Evolutionary conservation across 2,113 vertebrate genomes (phyloP).

Genomic region (Sylvietta virens): DNA sequence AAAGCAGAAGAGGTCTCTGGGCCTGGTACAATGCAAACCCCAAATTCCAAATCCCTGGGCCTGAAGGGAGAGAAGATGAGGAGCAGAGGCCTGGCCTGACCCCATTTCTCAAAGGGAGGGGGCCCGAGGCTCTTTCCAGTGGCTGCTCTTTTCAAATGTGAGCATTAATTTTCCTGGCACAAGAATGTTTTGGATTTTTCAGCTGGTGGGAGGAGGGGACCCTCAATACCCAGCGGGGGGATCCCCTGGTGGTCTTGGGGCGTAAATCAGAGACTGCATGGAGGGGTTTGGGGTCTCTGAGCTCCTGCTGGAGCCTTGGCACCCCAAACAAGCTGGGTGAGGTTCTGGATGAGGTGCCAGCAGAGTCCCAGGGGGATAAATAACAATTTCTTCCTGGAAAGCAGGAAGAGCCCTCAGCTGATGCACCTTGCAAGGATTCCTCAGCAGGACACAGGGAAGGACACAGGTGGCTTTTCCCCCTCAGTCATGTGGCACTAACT

Average conservation of each 20-base stretch:
- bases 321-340: not conserved
- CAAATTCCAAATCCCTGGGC: not conserved
- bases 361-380: not conserved
- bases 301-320: not conserved
- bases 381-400: too few species aligned
- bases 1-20: not conserved
- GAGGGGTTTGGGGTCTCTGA: not conserved
- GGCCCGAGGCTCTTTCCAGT: conserved; percentile 8
- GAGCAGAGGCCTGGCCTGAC: conserved; percentile 6
- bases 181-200: conserved; percentile 32
- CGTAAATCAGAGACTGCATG: not conserved
- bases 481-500: not conserved
- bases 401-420: not conserved
- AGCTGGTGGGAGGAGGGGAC: not conserved
- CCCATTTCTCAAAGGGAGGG: not conserved
- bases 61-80: not conserved
- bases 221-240: not conserved
- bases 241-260: not conserved
- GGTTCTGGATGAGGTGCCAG: not conserved
- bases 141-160: conserved; percentile 42
- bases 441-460: not conserved
- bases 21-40: not conserved
- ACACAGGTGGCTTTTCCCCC: not conserved
- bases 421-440: not conserved
- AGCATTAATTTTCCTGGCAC: conserved; percentile 51